Percentiles rank a stretch among this genome's conserved stretches.
Conservation (phyloP, 2,797 vertebrate species). For the Bothrops alternatus region DNA sequence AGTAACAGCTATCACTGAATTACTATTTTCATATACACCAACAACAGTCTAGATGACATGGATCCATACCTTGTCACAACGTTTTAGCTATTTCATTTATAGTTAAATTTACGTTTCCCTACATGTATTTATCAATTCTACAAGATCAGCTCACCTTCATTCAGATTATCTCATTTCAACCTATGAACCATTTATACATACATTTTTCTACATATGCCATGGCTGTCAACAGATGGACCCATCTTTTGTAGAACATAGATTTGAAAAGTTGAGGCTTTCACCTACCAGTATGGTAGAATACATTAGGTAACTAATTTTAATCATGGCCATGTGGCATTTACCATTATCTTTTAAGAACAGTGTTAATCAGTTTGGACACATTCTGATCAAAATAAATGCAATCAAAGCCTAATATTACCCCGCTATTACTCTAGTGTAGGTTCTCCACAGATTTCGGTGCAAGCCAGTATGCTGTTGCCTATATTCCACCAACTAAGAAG, state of each 20-base stretch:
- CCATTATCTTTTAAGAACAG: neutral
- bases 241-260: neutral
- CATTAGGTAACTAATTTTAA: neutral
- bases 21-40: neutral
- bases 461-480: neutral
- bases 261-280: neutral
- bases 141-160: neutral
- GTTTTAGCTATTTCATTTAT: neutral
- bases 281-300: neutral
- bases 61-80: neutral
- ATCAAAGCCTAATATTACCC: neutral
- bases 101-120: neutral
- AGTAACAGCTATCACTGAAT: neutral
- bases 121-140: neutral
- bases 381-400: neutral
- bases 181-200: neutral
- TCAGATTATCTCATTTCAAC: neutral
- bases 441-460: neutral
- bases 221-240: neutral
- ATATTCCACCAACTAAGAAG: neutral
- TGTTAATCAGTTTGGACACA: neutral
- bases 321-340: neutral
- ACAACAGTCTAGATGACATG: neutral
- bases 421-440: neutral
- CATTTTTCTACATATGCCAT: neutral